Percentiles rank a stretch among this genome's conserved stretches.
These are phyloP conservation scores for Gadopsis bispinosus DNA, from an alignment of 2,797 vertebrate genomes.

Conservation along the genomic window DNA sequence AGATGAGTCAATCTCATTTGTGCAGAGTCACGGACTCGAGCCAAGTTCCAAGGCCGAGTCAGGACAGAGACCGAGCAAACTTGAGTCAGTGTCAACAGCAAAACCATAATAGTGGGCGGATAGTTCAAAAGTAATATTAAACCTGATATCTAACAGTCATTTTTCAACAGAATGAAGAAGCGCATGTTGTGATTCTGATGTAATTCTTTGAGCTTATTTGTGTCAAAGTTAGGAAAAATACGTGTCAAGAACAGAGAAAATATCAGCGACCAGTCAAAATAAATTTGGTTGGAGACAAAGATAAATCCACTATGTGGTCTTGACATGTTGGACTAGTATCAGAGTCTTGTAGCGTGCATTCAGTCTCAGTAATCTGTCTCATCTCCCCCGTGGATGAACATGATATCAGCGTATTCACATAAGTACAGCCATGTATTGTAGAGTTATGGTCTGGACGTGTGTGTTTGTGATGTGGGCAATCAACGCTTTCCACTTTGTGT, in stretches of 20 bases:
- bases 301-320: not conserved
- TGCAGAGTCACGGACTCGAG: not conserved
- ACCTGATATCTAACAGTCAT: not conserved
- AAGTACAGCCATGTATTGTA: not conserved
- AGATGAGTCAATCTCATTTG: slow-evolving; percentile 13
- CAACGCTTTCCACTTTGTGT: slow-evolving; percentile 12
- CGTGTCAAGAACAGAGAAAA: slow-evolving; percentile 16
- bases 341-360: slow-evolving; percentile 9
- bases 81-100: slow-evolving; percentile 10
- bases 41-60: slow-evolving; percentile 4
- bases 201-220: slow-evolving; percentile 16
- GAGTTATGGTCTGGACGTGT: slow-evolving; percentile 8
- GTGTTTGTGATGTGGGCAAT: slow-evolving; percentile 30
- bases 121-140: slow-evolving; percentile 8
- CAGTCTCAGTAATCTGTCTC: slow-evolving; percentile 18
- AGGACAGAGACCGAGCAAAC: slow-evolving; percentile 5
- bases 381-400: slow-evolving; percentile 27
- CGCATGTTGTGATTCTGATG: slow-evolving; percentile 17
- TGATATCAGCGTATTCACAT: slow-evolving; percentile 41
- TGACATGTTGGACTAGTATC: slow-evolving; percentile 7
- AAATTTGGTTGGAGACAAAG: slow-evolving; percentile 16
- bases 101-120: not conserved
- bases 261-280: slow-evolving; percentile 31
- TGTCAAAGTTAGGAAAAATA: slow-evolving; percentile 27
- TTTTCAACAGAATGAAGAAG: not conserved